A percentile compares a stretch with the other conserved stretches of the same genome.
phyloP scores from a whole-genome alignment of 2,113 vertebrate species.

The Pterocles burchelli region DNA sequence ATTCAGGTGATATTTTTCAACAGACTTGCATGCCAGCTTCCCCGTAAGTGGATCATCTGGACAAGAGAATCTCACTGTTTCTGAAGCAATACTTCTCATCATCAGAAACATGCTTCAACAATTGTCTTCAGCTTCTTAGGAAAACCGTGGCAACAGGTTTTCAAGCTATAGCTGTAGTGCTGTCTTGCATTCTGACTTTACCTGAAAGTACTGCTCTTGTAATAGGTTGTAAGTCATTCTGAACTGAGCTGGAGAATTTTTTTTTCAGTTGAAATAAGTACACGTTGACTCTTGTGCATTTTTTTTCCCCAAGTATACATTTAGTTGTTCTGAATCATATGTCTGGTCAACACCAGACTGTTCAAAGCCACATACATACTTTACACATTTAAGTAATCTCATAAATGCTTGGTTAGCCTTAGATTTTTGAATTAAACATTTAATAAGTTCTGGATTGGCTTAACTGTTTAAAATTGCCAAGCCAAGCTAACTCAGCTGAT shows the following conservation, averaged over 20 bases:
- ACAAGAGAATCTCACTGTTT: not conserved
- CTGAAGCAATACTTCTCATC: not conserved
- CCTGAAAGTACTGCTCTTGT: not conserved
- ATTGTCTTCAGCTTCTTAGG: not conserved
- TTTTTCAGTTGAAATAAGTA: not conserved
- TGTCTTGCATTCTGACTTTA: not conserved
- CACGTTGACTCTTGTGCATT: not conserved
- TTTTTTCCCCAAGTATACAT: not conserved
- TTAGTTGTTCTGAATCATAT: not conserved
- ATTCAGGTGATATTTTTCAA: not conserved
- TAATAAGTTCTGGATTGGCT: not conserved
- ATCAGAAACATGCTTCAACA: not conserved
- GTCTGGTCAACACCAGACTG: not conserved
- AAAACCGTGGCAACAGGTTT: not conserved
- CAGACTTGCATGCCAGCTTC: not conserved
- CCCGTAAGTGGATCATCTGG: not conserved
- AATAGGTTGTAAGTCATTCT: not conserved
- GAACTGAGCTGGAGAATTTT: not conserved
- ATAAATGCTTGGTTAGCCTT: not conserved
- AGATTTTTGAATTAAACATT: not conserved
- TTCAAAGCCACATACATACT: not conserved
- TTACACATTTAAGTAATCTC: not conserved
- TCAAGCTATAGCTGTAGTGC: not conserved
- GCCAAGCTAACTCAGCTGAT: not conserved
- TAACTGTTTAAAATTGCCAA: not conserved